A percentile compares a stretch with the other conserved stretches of the same genome.
phyloP scores from a whole-genome alignment of 2,888 invertebrate species.

The Listrodromus nycthemerus region DNA sequence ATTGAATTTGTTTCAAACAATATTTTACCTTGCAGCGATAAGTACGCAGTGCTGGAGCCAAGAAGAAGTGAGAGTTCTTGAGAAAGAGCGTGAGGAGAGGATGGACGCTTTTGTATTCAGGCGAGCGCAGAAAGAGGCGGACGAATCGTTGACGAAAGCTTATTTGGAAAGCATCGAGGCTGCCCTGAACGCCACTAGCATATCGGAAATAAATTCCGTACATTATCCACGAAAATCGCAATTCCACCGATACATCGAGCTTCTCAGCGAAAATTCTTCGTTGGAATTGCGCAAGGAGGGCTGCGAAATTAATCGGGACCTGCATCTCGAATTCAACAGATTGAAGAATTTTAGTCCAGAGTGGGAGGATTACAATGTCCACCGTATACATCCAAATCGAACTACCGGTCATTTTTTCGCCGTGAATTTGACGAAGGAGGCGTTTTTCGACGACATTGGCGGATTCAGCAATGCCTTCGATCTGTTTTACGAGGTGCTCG shows the following conservation, averaged over 20 bases:
- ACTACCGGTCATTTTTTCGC: not conserved
- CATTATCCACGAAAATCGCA: not conserved
- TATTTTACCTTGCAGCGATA: not conserved
- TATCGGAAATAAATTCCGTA: not conserved
- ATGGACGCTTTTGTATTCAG: not conserved
- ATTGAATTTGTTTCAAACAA: not conserved
- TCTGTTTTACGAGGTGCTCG: conserved; percentile 18
- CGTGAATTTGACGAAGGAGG: too few species aligned
- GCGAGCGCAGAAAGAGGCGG: not conserved
- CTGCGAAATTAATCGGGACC: conserved; percentile 18
- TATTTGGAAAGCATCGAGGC: not conserved
- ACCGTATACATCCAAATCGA: not conserved
- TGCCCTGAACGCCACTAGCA: not conserved
- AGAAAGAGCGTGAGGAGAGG: conserved; percentile 24
- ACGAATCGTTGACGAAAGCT: not conserved
- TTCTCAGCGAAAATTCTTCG: not conserved
- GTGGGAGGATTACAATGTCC: not conserved
- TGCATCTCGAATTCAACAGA: not conserved
- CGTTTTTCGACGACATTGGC: too few species aligned
- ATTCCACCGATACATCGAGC: not conserved
- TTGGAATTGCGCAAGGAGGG: conserved; percentile 1
- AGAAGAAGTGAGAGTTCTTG: conserved; percentile 1
- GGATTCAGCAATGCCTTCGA: not conserved
- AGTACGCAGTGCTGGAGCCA: not conserved
- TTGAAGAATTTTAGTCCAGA: not conserved